Conservation (phyloP, 2,113 vertebrate genomes). For the Epinephelus moara region DNA sequence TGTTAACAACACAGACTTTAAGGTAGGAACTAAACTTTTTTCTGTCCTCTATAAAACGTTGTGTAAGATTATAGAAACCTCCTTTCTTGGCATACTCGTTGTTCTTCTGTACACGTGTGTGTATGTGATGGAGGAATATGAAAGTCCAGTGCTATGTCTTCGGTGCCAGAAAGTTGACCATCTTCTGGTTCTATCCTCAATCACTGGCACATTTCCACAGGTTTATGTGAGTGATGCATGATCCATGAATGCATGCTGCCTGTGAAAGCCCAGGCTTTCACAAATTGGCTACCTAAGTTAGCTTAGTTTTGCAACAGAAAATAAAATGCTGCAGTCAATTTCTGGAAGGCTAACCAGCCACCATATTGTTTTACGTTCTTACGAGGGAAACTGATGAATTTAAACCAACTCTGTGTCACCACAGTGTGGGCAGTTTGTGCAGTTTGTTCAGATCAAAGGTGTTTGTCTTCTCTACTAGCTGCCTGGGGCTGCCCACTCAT, state of each 20-base stretch:
- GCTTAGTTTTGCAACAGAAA: no score
- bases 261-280: no score
- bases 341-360: no score
- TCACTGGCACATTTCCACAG: slow-evolving; percentile 49
- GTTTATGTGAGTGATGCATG: not conserved
- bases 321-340: no score
- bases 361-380: no score
- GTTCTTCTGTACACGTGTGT: slow-evolving; percentile 52
- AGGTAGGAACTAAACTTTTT: slow-evolving; percentile 71
- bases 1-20: slow-evolving; percentile 90
- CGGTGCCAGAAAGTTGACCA: slow-evolving; percentile 54
- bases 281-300: no score
- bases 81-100: slow-evolving; percentile 55
- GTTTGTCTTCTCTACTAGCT: no score
- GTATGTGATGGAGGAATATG: slow-evolving; percentile 69
- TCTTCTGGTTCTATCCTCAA: slow-evolving; percentile 67
- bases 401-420: no score
- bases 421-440: no score
- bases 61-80: slow-evolving; percentile 23
- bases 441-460: no score
- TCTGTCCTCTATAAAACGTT: not conserved
- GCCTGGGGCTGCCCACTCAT: no score
- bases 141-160: slow-evolving; percentile 66
- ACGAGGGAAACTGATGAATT: no score
- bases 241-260: not conserved